Evolutionary conservation across 1,140 invertebrate genomes (phyloP).

Genomic region (Schlechtendalia chinensis): DNA sequence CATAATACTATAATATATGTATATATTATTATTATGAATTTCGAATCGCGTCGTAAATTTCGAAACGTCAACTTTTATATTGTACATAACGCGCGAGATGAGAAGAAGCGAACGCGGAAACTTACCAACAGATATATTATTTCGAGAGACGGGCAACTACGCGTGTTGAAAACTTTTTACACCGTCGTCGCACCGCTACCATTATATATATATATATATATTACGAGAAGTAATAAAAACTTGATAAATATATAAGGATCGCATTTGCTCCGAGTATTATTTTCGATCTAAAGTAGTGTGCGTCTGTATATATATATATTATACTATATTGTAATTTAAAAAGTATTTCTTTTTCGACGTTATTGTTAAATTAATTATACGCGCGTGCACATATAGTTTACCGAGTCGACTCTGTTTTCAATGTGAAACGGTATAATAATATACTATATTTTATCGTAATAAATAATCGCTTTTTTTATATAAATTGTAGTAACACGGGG

Average conservation of each 20-base stretch:
- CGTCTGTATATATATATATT: too few relatives aligned
- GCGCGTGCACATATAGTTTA: too few relatives aligned
- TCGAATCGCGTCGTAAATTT: background rate
- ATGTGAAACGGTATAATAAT: too few relatives aligned
- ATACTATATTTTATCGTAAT: too few relatives aligned
- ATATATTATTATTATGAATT: background rate
- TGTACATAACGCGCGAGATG: background rate
- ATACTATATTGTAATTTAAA: background rate
- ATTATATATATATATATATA: too few relatives aligned
- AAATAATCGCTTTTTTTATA: too few relatives aligned
- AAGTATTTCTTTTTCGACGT: background rate
- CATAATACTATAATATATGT: background rate
- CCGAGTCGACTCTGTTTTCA: too few relatives aligned
- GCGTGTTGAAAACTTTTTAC: background rate
- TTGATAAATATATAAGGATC: background rate
- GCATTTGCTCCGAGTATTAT: background rate
- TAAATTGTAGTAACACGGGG: too few relatives aligned
- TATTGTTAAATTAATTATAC: conserved; percentile 9
- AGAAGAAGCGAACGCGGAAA: background rate
- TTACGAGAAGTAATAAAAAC: conserved; percentile 15
- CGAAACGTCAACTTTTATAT: conserved; percentile 28
- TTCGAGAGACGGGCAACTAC: background rate
- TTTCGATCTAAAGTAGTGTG: background rate
- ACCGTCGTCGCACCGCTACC: too few relatives aligned
- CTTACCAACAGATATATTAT: background rate